Percentiles rank a stretch among this genome's conserved stretches.
These are phyloP conservation scores for Labia minor DNA, from an alignment of 2,888 invertebrate species.

Conservation along the genomic window DNA sequence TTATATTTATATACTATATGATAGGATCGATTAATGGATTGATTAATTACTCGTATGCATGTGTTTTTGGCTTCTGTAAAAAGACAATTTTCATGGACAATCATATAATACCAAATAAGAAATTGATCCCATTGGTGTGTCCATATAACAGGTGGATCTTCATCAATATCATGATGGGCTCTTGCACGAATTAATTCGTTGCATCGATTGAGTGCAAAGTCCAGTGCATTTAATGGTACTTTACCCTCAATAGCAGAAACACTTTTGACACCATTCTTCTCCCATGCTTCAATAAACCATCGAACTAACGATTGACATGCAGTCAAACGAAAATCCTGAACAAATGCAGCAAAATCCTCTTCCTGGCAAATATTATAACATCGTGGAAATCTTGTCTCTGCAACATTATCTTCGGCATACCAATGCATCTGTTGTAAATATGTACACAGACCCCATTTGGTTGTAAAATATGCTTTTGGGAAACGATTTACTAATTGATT, in stretches of 20 bases:
- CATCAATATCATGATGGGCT: conserved; percentile 56
- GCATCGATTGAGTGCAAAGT: conserved; percentile 71
- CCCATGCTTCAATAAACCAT: conserved; percentile 54
- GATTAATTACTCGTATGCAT: conserved; percentile 26
- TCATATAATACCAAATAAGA: conserved; percentile 30
- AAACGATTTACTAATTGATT: conserved; percentile 69
- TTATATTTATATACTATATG: too few relatives aligned
- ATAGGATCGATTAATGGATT: too few relatives aligned
- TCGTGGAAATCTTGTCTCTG: conserved; percentile 71
- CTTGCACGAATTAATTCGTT: conserved; percentile 63
- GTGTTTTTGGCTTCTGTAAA: conserved; percentile 27
- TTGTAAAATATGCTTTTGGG: conserved; percentile 77
- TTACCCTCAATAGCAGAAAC: conserved; percentile 30
- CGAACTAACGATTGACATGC: conserved; percentile 76
- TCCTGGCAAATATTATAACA: conserved; percentile 74
- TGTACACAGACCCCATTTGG: conserved; percentile 69
- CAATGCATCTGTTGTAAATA: conserved; percentile 74
- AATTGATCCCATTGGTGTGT: conserved; percentile 78
- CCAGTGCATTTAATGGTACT: conserved; percentile 61
- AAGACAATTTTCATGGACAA: conserved; percentile 28
- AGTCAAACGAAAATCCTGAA: conserved; percentile 81
- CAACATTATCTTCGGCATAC: conserved; percentile 71
- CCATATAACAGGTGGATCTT: conserved; percentile 23
- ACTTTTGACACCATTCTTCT: conserved; percentile 43
- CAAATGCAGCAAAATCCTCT: conserved; percentile 70